Base-by-base conservation (phyloP, 2,888 invertebrate species). In the Dolichopus griseipennis region DNA sequence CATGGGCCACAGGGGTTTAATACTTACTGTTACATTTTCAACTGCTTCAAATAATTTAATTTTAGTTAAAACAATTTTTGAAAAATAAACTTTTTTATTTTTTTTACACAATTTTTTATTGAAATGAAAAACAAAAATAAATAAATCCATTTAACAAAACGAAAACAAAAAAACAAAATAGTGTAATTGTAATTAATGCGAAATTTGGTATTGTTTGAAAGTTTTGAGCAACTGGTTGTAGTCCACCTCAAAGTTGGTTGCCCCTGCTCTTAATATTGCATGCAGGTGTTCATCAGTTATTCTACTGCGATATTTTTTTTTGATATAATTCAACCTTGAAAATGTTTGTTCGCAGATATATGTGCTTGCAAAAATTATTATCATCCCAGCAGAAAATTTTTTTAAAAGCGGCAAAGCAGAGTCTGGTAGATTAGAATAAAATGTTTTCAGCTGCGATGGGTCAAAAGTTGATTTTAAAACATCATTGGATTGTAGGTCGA, bases 241-340 rank as follows among this genome's bases (percentile, higher is more conserved):
- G 63, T 63, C 18, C 15, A 27, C 27, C 27, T 63, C 63, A 63
- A 63, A 63, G 10, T 63, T 63, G 63, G 63, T 63, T 27, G 63
- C 63, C 22, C 27, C 63, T 63, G 63, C 63, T 63, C 63, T 63
- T 63, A 63, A 63, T 63, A 64, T 37, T 37, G 64, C 37, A 64
- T 64, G 37, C 37, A 64, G 64, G 64, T 64, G 64, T 64, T 64
- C 37, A 64, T 64, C 64, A 37, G 9, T 64, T 20, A 64, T 34
- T 64, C 64, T 64, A 64, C 64, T 64, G 64, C 64, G 64, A 64
- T 20, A 37, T 64, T 64, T 64, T 37, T 64, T 64, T 64, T 64
- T 64, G 9, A 64, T 64, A 37, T 64, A 64, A 64, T 64, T 64
- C 15, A 37, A 64, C 37, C 15, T 64, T 64, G 34, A 64, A 64